phyloP scores from a whole-genome alignment of 2,888 invertebrate genomes.

The Itoplectis maculator region DNA sequence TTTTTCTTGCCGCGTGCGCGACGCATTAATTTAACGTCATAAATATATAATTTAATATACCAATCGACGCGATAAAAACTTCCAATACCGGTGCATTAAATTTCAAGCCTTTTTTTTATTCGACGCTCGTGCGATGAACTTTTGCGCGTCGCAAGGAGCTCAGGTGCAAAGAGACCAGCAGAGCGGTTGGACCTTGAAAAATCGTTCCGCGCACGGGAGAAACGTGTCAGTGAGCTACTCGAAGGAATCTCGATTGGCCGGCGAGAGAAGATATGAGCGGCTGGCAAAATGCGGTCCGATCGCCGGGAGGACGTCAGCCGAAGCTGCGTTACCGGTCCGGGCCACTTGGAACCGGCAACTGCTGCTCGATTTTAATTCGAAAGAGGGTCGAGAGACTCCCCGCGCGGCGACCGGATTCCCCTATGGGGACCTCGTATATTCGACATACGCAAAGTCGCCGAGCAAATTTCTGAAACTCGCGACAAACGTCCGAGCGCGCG shows the following conservation, averaged over 20 bases:
- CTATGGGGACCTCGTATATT: not conserved
- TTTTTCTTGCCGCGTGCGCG: no score
- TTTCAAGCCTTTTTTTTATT: not conserved
- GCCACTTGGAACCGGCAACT: conserved; percentile 27
- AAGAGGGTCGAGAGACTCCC: not conserved
- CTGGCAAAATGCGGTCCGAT: conserved; percentile 46
- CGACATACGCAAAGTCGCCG: not conserved
- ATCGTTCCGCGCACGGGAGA: conserved; percentile 30
- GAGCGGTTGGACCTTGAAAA: not conserved
- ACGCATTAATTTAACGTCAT: no score
- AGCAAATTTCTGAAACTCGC: no score
- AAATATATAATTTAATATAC: no score
- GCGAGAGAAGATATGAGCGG: conserved; percentile 41
- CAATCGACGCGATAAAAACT: no score
- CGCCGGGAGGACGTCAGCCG: conserved; percentile 19
- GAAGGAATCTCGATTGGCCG: conserved; percentile 55
- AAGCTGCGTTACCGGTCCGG: conserved; percentile 52
- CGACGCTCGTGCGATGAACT: conserved; percentile 1
- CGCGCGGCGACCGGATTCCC: conserved; percentile 14
- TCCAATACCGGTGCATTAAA: no score
- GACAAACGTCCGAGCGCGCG: no score
- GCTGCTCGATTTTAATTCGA: conserved; percentile 24
- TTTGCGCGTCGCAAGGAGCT: no score
- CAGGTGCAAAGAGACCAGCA: not conserved
- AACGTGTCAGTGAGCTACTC: conserved; percentile 40